Evolutionary conservation across 37 sponge, comb jelly and placozoan species (phyloP).

Genomic region (Amphimedon queenslandica): DNA sequence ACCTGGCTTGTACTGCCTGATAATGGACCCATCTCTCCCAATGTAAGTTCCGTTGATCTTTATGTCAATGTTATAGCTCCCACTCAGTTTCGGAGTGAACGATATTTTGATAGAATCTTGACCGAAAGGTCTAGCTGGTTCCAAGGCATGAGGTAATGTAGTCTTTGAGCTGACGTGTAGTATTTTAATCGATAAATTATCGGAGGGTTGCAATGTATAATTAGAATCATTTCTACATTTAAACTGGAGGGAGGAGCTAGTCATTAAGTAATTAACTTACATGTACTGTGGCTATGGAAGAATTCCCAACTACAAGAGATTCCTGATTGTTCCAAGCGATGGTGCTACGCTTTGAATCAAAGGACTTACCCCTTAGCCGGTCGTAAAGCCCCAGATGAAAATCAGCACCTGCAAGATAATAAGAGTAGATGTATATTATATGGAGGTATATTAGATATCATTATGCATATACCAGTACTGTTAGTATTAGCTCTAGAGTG

Average conservation of each 20-base stretch:
- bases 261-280: conserved; percentile 17
- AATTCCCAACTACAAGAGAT: conserved; percentile 37
- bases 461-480: too few species aligned
- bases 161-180: not conserved
- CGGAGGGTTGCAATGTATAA: conserved; percentile 50
- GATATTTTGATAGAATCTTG: conserved; percentile 39
- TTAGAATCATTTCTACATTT: conserved; percentile 28
- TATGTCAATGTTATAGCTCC: conserved; percentile 37
- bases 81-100: conserved; percentile 48
- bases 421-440: too few species aligned
- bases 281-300: conserved; percentile 52
- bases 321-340: conserved; percentile 64
- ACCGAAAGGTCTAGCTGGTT: conserved; percentile 35
- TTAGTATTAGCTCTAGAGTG: too few species aligned
- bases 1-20: conserved; percentile 51
- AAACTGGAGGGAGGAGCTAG: conserved; percentile 33
- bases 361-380: conserved; percentile 32
- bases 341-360: conserved; percentile 14
- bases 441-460: too few species aligned
- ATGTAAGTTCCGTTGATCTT: conserved; percentile 32
- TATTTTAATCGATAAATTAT: conserved; percentile 25
- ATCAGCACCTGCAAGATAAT: not conserved
- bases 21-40: conserved; percentile 1
- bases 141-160: conserved; percentile 51
- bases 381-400: conserved; percentile 54